phyloP scores from a whole-genome alignment of 2,888 invertebrate species.

The Coelinius sp. region DNA sequence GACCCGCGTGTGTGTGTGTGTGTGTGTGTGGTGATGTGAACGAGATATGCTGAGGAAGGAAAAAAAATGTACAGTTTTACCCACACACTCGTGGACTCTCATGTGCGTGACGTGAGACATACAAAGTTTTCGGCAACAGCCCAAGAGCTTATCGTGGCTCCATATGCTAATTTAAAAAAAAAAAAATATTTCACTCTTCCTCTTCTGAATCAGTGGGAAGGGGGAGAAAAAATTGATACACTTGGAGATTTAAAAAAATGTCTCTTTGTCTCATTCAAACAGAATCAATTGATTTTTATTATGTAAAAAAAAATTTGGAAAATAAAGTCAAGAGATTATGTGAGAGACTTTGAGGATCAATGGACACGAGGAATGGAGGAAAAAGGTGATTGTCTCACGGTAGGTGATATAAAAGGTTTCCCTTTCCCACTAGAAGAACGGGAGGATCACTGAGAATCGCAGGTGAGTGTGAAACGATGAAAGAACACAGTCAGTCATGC shows the following conservation, averaged over 20 bases:
- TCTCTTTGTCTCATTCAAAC: neutral
- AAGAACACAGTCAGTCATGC: slow-evolving; percentile 37
- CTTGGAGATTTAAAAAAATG: neutral
- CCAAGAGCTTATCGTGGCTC: slow-evolving; percentile 1
- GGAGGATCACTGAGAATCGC: slow-evolving; percentile 24
- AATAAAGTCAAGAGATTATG: no score
- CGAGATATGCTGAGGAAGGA: slow-evolving; percentile 3
- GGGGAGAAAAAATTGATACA: neutral
- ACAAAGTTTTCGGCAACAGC: slow-evolving; percentile 12
- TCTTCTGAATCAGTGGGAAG: neutral
- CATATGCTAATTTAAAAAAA: slow-evolving; percentile 15
- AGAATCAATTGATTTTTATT: neutral
- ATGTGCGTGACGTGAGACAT: slow-evolving; percentile 1
- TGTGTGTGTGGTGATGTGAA: neutral
- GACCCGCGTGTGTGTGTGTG: neutral
- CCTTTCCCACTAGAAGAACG: neutral
- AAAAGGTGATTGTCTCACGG: slow-evolving; percentile 24
- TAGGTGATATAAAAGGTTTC: slow-evolving; percentile 27
- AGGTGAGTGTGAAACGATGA: slow-evolving; percentile 31
- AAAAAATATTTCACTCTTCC: slow-evolving; percentile 1
- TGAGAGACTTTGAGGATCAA: neutral
- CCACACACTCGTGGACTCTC: neutral
- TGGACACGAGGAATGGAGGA: neutral
- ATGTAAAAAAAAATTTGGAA: no score
- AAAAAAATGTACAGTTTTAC: neutral